Evolutionary conservation across 2,888 invertebrate genomes (phyloP).

Genomic region (Ischnura elegans): DNA sequence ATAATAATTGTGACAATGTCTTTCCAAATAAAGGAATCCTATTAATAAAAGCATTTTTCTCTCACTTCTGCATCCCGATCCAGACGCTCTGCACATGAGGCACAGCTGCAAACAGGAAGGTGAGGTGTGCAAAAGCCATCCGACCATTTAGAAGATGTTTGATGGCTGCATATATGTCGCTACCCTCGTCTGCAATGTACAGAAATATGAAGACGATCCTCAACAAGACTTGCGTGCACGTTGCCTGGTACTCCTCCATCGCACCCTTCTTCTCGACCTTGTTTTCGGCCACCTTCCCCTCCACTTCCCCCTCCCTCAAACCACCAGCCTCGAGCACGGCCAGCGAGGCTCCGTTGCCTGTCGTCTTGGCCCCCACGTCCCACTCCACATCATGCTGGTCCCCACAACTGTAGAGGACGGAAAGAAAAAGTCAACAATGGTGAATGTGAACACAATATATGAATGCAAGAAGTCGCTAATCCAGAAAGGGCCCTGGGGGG

Average conservation of each 20-base stretch:
- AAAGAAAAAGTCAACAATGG: not conserved
- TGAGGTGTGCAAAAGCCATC: slow-evolving; percentile 52
- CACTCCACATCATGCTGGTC: not conserved
- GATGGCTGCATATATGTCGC: slow-evolving; percentile 46
- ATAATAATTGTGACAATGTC: too few species aligned
- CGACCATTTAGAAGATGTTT: slow-evolving; percentile 24
- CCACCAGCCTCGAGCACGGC: not conserved
- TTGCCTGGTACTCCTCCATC: not conserved
- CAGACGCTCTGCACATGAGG: slow-evolving; percentile 49
- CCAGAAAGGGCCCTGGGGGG: too few species aligned
- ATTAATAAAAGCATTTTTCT: too few species aligned
- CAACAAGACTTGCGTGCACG: not conserved
- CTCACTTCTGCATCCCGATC: slow-evolving; percentile 51
- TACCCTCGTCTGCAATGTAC: slow-evolving; percentile 54
- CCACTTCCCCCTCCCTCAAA: not conserved
- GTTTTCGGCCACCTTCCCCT: not conserved
- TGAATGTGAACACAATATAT: too few species aligned
- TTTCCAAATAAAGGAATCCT: too few species aligned
- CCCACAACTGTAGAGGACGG: not conserved
- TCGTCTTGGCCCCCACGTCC: not conserved
- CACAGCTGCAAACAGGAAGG: slow-evolving; percentile 37
- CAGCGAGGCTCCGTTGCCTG: not conserved
- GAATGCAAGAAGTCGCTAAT: too few species aligned
- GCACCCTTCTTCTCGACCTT: not conserved
- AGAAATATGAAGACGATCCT: slow-evolving; percentile 27